A percentile compares a stretch with the other conserved stretches of the same genome.
These are phyloP conservation scores for Dugesia japonica DNA, from an alignment of 2,888 invertebrate genomes.

Conservation along the genomic window DNA sequence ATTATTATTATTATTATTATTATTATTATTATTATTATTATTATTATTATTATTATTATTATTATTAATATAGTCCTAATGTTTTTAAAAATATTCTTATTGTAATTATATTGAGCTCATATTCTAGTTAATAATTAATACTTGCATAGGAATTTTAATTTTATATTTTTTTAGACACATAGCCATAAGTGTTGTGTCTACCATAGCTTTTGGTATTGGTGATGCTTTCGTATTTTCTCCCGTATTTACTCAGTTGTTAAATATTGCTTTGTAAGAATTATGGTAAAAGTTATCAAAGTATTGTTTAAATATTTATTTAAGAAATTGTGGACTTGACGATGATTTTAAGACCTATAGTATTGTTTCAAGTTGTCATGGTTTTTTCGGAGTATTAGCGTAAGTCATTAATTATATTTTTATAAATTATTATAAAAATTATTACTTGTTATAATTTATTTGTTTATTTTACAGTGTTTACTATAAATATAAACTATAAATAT, in stretches of 20 bases:
- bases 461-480: too few species aligned
- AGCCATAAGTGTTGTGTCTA: neutral
- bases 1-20: too few species aligned
- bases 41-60: too few species aligned
- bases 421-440: too few species aligned
- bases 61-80: too few species aligned
- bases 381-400: slow-evolving; percentile 5
- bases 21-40: too few species aligned
- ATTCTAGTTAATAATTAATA: neutral
- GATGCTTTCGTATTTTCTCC: slow-evolving; percentile 7
- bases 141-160: neutral
- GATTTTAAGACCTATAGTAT: slow-evolving; percentile 1
- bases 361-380: slow-evolving; percentile 2
- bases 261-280: neutral
- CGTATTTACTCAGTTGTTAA: neutral
- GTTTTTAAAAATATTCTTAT: too few species aligned
- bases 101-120: neutral
- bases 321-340: slow-evolving; percentile 8
- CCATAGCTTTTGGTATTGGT: neutral
- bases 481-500: too few species aligned
- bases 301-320: neutral
- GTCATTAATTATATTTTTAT: neutral
- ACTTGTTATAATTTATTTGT: too few species aligned
- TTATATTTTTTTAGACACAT: neutral
- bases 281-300: neutral